Evolutionary conservation across 2,888 invertebrate genomes (phyloP), one percentile per base, ranked within the genome.

Genomic region (Thecocarcelia acutangulata): DNA sequence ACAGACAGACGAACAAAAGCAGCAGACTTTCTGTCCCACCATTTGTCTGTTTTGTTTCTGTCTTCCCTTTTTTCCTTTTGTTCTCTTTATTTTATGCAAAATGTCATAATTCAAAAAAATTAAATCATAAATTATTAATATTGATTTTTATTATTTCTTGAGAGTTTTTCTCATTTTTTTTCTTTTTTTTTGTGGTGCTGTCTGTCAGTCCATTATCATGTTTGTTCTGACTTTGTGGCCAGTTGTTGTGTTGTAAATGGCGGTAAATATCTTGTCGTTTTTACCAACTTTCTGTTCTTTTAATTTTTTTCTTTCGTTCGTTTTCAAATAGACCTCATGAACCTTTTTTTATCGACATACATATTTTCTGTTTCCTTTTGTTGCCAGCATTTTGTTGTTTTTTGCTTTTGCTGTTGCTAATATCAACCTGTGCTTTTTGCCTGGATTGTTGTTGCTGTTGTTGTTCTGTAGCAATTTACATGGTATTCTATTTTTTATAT

Each of bases 101-200:
- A 82, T 88, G 87, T 87, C 89, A 89, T 89, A 89, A 89, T 88
- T 89, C 89, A 89, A 87, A 86, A 87, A 89, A 88, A 89, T 88
- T 88, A 89, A 88, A 88, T 89, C 89, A 89, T 90, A 90, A 89
- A 90, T 86, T 84, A 85, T 87, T 72, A 75, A 75, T 70, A 75
- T 83, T 81, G 76, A 76, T 80, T 77, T 82, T 82, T 75, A 78
- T 74, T 72, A 76, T 73, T 80, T 76, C 19, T 69, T 33, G 1
- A n/a, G 68, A 33, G 48, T 42, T 48, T 19, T 37, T 42, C 33
- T 61, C 28, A 17, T 12, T 59, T n/a, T 37, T 46, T 15, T 54
- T 9, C 8, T 50, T 50, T 21, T n/a, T 66, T 58, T 11, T 11
- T 64, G 28, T n/a, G n/a, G n/a, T n/a, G n/a, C n/a, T n/a, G n/a